Conservation (phyloP, 2,888 invertebrate genomes). For the Liodrosophila aerea region DNA sequence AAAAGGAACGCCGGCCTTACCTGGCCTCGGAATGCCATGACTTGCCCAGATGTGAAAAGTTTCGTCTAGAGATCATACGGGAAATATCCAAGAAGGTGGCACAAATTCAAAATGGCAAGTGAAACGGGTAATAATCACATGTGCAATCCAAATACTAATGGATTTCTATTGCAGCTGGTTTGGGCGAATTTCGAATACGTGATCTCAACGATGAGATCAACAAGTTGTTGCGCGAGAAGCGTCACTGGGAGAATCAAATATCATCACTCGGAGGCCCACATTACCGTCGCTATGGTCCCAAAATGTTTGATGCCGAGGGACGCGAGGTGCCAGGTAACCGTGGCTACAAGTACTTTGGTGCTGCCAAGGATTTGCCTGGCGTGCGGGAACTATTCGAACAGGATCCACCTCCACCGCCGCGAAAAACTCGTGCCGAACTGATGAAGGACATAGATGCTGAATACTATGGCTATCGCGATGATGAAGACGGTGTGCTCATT, state of each 20-base stretch:
- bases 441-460: slow-evolving; percentile 99
- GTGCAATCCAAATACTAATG: not conserved
- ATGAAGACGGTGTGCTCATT: slow-evolving; percentile 97
- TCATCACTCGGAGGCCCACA: slow-evolving; percentile 97
- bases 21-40: slow-evolving; percentile 97
- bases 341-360: slow-evolving; percentile 99
- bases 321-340: slow-evolving; percentile 98
- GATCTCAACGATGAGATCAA: slow-evolving; percentile 99
- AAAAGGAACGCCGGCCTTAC: slow-evolving; percentile 94
- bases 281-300: slow-evolving; percentile 94
- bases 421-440: slow-evolving; percentile 96
- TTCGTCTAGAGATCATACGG: slow-evolving; percentile 97
- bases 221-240: slow-evolving; percentile 96
- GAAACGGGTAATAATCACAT: not conserved
- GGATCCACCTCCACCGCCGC: slow-evolving; percentile 93
- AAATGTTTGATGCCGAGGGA: slow-evolving; percentile 96
- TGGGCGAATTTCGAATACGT: slow-evolving; percentile 99
- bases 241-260: slow-evolving; percentile 99
- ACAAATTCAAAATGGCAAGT: slow-evolving; percentile 96
- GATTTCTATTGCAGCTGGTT: slow-evolving; percentile 87
- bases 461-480: slow-evolving; percentile 99
- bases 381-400: slow-evolving; percentile 99
- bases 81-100: slow-evolving; percentile 99
- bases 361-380: slow-evolving; percentile 98
- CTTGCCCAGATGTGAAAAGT: slow-evolving; percentile 96